Percentiles rank a stretch among this genome's conserved stretches.
Conservation (phyloP, 2,113 vertebrate species). For the zebrafish (Danio rerio) region GRCz12tu NC_133195.1:5831001-5831500, state of each 20-base stretch:
- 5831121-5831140: too few relatives aligned
- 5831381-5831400: not conserved
- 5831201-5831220: not conserved
- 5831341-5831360: not conserved
- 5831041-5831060: too few relatives aligned
- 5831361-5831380: not conserved
- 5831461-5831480: slow-evolving; percentile 45
- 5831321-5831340: not conserved
- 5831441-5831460: slow-evolving; percentile 37
- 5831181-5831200: too few relatives aligned
- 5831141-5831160: too few relatives aligned
- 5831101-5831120: too few relatives aligned
- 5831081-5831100: too few relatives aligned
- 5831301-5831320: not conserved
- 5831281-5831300: not conserved
- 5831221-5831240: not conserved
- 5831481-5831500: slow-evolving; percentile 33
- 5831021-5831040: too few relatives aligned
- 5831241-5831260: not conserved
- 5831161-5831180: too few relatives aligned
- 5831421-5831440: slow-evolving; percentile 24
- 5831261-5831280: not conserved
- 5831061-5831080: too few relatives aligned
- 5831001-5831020: too few relatives aligned
- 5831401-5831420: slow-evolving; percentile 4